phyloP scores from a whole-genome alignment of 2,113 vertebrate genomes.

The Muntiacus muntjak region DNA sequence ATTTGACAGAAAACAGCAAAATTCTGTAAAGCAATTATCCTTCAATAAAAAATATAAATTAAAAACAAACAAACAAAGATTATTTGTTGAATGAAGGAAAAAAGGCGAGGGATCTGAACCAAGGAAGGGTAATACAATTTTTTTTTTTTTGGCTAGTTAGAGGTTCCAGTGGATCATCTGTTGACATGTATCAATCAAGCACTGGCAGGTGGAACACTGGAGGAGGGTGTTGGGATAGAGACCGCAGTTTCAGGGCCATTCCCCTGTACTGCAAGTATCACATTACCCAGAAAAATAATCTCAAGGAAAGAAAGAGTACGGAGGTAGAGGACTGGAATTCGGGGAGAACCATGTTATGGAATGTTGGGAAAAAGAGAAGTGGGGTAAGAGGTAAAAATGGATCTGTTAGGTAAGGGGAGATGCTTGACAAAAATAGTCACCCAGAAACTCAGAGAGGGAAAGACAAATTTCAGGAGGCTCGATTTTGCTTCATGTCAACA shows the following conservation, averaged over 20 bases:
- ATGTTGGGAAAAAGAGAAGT: neutral
- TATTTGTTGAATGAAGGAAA: neutral
- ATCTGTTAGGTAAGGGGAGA: neutral
- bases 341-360: neutral
- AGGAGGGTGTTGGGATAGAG: neutral
- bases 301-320: neutral
- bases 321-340: neutral
- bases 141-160: neutral
- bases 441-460: neutral
- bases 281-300: neutral
- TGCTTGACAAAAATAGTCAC: neutral
- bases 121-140: neutral
- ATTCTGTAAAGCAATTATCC: neutral
- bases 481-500: neutral
- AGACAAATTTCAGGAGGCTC: neutral
- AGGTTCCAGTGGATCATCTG: neutral
- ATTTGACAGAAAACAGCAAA: neutral
- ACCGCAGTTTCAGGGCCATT: neutral
- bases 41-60: neutral
- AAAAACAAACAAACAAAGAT: neutral
- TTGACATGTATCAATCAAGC: neutral
- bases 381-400: neutral
- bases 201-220: neutral
- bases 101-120: neutral
- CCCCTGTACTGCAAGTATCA: neutral